Conservation (phyloP, 2,113 vertebrate species). For the Pomatostomus ruficeps region DNA sequence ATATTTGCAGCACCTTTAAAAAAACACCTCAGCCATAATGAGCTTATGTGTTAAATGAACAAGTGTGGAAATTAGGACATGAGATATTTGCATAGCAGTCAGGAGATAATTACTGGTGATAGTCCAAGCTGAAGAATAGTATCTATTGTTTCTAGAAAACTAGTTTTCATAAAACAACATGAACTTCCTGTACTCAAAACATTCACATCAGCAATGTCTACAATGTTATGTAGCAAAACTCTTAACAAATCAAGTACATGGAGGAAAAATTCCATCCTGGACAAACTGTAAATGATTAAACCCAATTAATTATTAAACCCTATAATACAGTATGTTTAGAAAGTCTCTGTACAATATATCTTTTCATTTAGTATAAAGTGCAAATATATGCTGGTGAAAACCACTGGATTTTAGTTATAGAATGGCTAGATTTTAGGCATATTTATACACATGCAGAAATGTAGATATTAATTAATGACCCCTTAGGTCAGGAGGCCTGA, state of each 20-base stretch:
- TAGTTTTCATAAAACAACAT: constrained; percentile 2
- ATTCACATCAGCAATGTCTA: background rate
- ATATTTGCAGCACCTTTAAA: background rate
- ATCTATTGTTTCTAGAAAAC: constrained; percentile 34
- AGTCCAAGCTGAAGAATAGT: constrained; percentile 24
- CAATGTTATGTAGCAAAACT: background rate
- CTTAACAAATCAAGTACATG: background rate
- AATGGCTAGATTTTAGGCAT: background rate
- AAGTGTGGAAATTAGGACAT: constrained; percentile 31
- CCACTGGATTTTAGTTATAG: background rate
- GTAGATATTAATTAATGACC: background rate
- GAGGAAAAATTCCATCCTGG: background rate
- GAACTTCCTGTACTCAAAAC: constrained; percentile 14
- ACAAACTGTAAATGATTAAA: background rate
- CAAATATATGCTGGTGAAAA: background rate
- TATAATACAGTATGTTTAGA: background rate
- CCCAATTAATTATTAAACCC: background rate
- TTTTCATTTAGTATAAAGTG: background rate
- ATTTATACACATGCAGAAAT: background rate
- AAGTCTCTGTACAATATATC: background rate
- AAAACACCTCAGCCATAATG: constrained; percentile 1
- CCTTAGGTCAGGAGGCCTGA: background rate
- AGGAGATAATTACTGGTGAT: constrained; percentile 27
- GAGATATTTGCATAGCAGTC: constrained; percentile 29
- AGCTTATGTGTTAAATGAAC: constrained; percentile 17